Evolutionary conservation across 1,140 invertebrate species (phyloP), one percentile per base, ranked within the genome.

Genomic region (Leguminivora glycinivorella): DNA sequence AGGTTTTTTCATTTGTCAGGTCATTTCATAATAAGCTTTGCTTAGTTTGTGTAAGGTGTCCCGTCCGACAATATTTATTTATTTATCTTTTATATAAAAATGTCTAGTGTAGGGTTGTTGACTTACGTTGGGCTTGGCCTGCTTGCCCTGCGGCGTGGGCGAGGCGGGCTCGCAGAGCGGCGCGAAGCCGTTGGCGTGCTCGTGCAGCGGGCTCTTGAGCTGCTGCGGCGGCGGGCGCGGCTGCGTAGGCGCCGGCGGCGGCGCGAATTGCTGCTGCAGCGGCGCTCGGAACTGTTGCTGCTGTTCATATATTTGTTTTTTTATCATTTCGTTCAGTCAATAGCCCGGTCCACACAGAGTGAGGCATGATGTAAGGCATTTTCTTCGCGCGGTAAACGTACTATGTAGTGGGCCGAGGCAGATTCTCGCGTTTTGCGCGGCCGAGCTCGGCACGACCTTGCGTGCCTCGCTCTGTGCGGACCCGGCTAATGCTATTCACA

Each of bases 221-320:
- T 90, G 88, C 72, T 82, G 84, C 72, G 77, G 85, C n/a, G 86
- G 85, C 29, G 82, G 85, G 40, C 78, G 81, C 0, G 79, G 81
- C 31, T 78, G 86, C 70, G 83, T 82, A 26, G 58, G 26, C 58
- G 58, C 29, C 17, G 47, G 47, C 58, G 83, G 84, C 47, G 86
- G 82, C 26, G 83, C 82, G 75, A 85, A 88, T 69, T 90, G 84
- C 60, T 88, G 85, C 73, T 90, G 86, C 58, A 89, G 68, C 34
- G 85, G 88, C 63, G 83, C 82, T 14, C 88, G 81, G 72, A 87
- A 89, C 68, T 90, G 88, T 79, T 89, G 87, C 82, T 89, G 74
- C 7, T 25, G 58, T 60, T 22, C 26, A 3, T 47, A 47, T 4
- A 7, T 19, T 63, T 52, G 7, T 52, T 34, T 25, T 29, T 26